Conservation (phyloP, 2,113 vertebrate genomes). For the Megaceryle maxima region DNA sequence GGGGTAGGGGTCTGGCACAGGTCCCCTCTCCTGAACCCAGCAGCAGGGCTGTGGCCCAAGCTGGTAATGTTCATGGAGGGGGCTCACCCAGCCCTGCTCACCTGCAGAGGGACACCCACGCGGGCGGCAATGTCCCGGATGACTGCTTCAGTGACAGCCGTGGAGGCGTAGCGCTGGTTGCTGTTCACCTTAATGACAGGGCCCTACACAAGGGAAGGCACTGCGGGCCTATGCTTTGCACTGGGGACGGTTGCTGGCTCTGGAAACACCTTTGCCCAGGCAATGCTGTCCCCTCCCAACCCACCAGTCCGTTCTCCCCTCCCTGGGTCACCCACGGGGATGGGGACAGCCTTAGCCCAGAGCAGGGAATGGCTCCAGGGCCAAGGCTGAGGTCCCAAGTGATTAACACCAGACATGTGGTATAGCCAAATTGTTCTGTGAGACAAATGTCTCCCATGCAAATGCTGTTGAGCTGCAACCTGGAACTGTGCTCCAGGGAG, state of each 20-base stretch:
- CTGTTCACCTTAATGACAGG: constrained; percentile 97
- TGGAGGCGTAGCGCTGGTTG: constrained; percentile 96
- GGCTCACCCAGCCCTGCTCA: constrained; percentile 3
- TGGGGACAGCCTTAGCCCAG: neutral
- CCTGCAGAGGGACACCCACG: constrained; percentile 90
- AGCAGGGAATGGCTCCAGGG: neutral
- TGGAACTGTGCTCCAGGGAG: neutral
- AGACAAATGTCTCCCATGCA: neutral
- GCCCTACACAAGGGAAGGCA: constrained; percentile 76
- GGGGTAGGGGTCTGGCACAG: neutral
- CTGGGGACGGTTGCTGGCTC: neutral
- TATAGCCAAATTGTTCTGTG: rapidly evolving
- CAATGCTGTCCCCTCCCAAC: rapidly evolving
- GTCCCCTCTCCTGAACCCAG: neutral
- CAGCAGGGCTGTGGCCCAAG: neutral
- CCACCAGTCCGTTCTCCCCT: neutral
- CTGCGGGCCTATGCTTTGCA: rapidly evolving
- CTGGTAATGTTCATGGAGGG: neutral
- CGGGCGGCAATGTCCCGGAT: constrained; percentile 83
- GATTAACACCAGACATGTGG: neutral
- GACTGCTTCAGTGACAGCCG: constrained; percentile 87
- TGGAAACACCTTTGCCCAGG: neutral
- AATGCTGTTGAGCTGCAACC: rapidly evolving
- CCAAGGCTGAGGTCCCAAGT: neutral
- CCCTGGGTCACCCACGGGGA: neutral